Evolutionary conservation across 1,140 invertebrate genomes (phyloP).

Genomic region (Drosophila tani): DNA sequence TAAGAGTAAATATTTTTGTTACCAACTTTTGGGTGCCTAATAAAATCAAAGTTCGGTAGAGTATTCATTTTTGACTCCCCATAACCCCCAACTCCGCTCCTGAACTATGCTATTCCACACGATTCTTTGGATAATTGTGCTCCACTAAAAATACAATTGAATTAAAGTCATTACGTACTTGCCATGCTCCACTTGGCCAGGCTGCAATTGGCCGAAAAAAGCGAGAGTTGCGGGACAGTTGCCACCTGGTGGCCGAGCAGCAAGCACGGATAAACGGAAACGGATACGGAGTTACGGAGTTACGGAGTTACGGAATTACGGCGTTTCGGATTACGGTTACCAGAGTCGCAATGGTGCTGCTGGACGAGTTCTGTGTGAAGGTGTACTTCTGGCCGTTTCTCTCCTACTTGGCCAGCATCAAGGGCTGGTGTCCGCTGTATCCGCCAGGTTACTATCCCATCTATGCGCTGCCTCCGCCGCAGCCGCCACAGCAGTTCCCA

Average conservation of each 20-base stretch:
- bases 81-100: conserved; percentile 28
- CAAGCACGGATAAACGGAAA: conserved; percentile 38
- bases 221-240: conserved; percentile 42
- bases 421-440: conserved; percentile 76
- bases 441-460: conserved; percentile 77
- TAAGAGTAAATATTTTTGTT: not conserved
- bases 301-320: not conserved
- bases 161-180: conserved; percentile 58
- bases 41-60: not conserved
- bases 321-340: not conserved
- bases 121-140: conserved; percentile 43
- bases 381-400: conserved; percentile 82
- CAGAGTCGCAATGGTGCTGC: conserved; percentile 56
- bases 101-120: conserved; percentile 9
- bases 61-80: not conserved
- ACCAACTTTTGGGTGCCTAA: not conserved
- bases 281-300: not conserved
- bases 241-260: conserved; percentile 50
- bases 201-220: conserved; percentile 42
- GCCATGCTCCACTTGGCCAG: conserved; percentile 55
- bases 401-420: conserved; percentile 76
- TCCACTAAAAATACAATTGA: conserved; percentile 55
- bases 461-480: conserved; percentile 56
- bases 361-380: conserved; percentile 79
- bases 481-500: conserved; percentile 16